These are phyloP conservation scores for Gallinago undulata DNA, from an alignment of 2,113 vertebrate species.

Conservation along the genomic window DNA sequence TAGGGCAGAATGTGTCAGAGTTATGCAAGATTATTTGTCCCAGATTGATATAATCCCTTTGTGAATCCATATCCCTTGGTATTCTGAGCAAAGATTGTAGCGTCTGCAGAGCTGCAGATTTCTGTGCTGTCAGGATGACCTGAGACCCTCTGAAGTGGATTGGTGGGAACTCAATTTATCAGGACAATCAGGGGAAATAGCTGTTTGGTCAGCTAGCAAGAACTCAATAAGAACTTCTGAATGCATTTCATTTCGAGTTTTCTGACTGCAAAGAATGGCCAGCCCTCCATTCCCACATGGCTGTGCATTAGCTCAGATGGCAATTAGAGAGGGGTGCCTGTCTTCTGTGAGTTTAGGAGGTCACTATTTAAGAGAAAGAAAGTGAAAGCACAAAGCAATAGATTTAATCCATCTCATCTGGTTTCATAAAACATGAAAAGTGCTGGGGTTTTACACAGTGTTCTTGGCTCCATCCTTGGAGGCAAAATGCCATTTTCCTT, in stretches of 20 bases:
- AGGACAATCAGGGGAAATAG: background rate
- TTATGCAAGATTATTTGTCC: background rate
- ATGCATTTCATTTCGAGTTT: background rate
- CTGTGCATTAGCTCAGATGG: background rate
- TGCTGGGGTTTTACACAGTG: background rate
- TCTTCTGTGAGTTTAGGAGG: background rate
- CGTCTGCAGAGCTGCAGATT: background rate
- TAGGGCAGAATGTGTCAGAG: background rate
- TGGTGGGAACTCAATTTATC: background rate
- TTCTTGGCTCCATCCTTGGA: background rate
- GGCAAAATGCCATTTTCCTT: slow-evolving; percentile 29
- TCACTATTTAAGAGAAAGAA: slow-evolving; percentile 4
- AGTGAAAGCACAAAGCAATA: slow-evolving; percentile 3
- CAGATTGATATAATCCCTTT: background rate
- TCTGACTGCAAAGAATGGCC: background rate
- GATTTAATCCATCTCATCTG: slow-evolving; percentile 15
- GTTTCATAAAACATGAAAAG: background rate
- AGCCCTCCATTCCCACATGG: background rate
- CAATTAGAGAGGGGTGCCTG: background rate
- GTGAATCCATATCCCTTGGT: background rate
- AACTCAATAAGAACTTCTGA: background rate
- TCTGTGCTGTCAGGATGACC: background rate
- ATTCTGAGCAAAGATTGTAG: background rate
- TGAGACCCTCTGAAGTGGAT: background rate
- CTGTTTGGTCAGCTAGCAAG: background rate